Percentiles rank a stretch among this genome's conserved stretches.
Evolutionary conservation across 2,888 invertebrate genomes (phyloP).

Genomic region (Tenodera sinensis): DNA sequence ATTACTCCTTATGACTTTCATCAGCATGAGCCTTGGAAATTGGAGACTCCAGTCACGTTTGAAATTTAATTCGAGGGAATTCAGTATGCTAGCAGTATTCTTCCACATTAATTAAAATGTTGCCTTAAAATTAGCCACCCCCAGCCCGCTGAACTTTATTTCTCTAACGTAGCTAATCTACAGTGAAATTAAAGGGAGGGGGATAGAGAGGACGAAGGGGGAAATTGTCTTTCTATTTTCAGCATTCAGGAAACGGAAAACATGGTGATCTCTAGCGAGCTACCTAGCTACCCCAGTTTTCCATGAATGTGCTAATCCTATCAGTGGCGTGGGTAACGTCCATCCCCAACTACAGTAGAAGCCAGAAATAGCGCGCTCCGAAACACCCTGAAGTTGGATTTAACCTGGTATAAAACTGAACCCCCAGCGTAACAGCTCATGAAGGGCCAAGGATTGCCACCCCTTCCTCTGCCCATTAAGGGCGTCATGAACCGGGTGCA

Average conservation of each 20-base stretch:
- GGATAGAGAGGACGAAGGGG: neutral
- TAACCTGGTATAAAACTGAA: too few species aligned
- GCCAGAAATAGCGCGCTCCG: too few species aligned
- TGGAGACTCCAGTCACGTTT: constrained; percentile 20
- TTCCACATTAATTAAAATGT: constrained; percentile 27
- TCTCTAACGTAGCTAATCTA: constrained; percentile 23
- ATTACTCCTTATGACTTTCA: constrained; percentile 22
- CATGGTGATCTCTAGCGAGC: neutral
- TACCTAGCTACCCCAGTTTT: neutral
- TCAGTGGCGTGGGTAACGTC: neutral
- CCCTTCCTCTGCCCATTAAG: too few species aligned
- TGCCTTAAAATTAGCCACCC: neutral
- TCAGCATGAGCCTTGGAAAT: constrained; percentile 13
- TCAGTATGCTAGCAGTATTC: constrained; percentile 23
- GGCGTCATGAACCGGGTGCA: too few species aligned
- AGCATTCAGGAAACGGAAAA: neutral
- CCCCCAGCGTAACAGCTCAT: too few species aligned
- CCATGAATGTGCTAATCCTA: neutral
- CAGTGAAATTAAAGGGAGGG: constrained; percentile 25
- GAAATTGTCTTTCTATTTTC: neutral
- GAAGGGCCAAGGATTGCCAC: too few species aligned
- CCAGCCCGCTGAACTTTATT: neutral
- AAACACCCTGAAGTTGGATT: too few species aligned
- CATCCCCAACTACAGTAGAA: too few species aligned
- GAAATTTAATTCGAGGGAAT: constrained; percentile 22